Base-by-base conservation (phyloP, 2,888 invertebrate species). In the Acrocera orbiculus region DNA sequence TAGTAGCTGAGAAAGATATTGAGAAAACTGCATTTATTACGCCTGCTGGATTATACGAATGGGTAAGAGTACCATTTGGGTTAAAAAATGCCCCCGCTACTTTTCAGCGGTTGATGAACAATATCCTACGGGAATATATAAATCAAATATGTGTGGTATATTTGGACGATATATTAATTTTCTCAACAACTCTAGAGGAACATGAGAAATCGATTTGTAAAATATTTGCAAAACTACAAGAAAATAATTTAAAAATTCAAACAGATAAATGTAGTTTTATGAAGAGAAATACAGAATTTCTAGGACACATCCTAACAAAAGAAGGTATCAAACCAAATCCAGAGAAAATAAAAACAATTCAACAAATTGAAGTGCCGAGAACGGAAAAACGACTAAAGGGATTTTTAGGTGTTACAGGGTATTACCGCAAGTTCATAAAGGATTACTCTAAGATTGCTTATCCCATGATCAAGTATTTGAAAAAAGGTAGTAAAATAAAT, bases 11-110 rank as follows among this genome's bases (percentile, higher is more conserved):
- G 22, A 2, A 37, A 28, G 38, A 40, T 27, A 40, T 29, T 15
- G 20, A 31, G 22, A 40, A 42, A 35, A 42, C 40, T 9, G 40
- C 40, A 4, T 38, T 40, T 17, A 37, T 38, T 8, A 41, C 38
- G n/a, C 38, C 38, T 20, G 16, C 14, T 6, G 38, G 36, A 10
- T 23, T 38, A 10, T 42, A 40, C 16, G 38, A 40, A 33, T 42
- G 30, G 20, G 16, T 35, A 5, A 28, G 36, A 15, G 39, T 42
- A 40, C 36, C 35, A 16, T 38, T 41, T 28, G 37, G 37, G 4
- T 32, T 34, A 8, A 29, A 34, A 9, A 34, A 36, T 14, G 36
- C 34, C 8, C 32, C 34, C 6, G 20, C 28, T 3, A 37, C 41
- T 6, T 41, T 37, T 16, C 37, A 41, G 27, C 15, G 35, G 5